Evolutionary conservation across 2,797 vertebrate genomes (phyloP), one percentile per base, ranked within the genome.

Genomic region (Craterocephalus amniculus): DNA sequence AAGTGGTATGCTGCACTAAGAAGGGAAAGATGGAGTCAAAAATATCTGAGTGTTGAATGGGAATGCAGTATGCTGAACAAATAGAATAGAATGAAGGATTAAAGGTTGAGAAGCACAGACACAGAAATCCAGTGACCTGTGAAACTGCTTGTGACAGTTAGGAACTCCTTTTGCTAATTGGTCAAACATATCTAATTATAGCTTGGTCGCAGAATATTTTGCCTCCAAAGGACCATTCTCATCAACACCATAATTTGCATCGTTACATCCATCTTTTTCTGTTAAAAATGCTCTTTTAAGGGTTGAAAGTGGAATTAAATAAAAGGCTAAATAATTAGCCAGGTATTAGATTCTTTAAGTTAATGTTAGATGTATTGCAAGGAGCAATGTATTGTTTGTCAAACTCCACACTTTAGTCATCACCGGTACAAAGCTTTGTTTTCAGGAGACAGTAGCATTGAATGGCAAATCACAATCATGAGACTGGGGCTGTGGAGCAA

Each of bases 141-240:
- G 49, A 92, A 93, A 94, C 63, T 0, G 56, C 65, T 76, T 90
- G 75, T 81, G 93, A 94, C 93, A 92, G 85, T 79, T 16, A 63
- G 81, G 70, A 86, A 74, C 87, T 86, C 82, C 81, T 91, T 93
- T 90, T 74, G 78, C 91, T 94, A 94, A 95, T 94, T 95, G 90
- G 83, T 93, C 89, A 84, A 84, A 89, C 61, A 83, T 70, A 91
- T 87, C 85, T 91, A 92, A 93, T 92, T 91, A 87, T 66, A 72
- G 73, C 81, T 83, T 85, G 78, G 52, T 87, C 75, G 83, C 79
- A 80, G 69, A 72, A 63, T 79, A 75, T 83, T 87, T 83, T 63
- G 65, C 60, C 49, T 71, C 68, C 58, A 80, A 70, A 84, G 31
- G 67, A 66, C 26, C 18, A 32, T 20, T 34, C 8, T 10, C n/a